Base-by-base conservation (phyloP, 2,888 invertebrate genomes). In the Phania funesta region DNA sequence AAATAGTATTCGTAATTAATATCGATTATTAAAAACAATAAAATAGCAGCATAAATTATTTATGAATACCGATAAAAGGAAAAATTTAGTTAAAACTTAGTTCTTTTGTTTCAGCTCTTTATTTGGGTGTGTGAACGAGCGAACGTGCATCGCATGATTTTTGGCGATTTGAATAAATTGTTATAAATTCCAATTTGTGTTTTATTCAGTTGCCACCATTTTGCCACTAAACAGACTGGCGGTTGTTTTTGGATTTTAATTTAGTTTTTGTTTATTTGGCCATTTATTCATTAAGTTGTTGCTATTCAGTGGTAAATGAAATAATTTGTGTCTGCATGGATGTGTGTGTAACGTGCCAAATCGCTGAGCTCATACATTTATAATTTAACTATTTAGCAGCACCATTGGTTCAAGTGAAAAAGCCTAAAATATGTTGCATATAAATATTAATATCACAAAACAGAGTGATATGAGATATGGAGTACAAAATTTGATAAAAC, bases 131-230 rank as follows among this genome's bases (percentile, higher is more conserved):
- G 3, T 56, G 22, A 32, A 29, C 22, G 13, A 20, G 0, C 35
- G 9, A 46, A 71, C 71, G 18, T 71, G 41, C 9, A 50, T 78
- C 13, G 71, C 65, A 75, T 80, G 70, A 65, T 64, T 70, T 65
- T 70, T 41, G 50, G 46, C 70, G 64, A 80, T 80, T 80, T 75
- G 68, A 80, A 75, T 75, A 75, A 58, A 70, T 44, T 75, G 16
- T 44, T 70, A 52, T 50, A 52, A 70, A 65, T 70, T 46, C 48
- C 50, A 74, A 80, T 74, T 74, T 60, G 54, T 73, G 5, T 44
- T 54, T 68, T 44, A 29, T 32, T 46, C 11, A 58, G 56, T 48
- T 58, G 16, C 38, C 29, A 52, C 18, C 52, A 67, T 54, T 54
- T 16, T 11, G 18, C 16, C 26, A 29, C 26, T 29, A 29, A 32